phyloP scores from a whole-genome alignment of 92 coral and sea anemone species.

The Zoanthus solanderi region DNA sequence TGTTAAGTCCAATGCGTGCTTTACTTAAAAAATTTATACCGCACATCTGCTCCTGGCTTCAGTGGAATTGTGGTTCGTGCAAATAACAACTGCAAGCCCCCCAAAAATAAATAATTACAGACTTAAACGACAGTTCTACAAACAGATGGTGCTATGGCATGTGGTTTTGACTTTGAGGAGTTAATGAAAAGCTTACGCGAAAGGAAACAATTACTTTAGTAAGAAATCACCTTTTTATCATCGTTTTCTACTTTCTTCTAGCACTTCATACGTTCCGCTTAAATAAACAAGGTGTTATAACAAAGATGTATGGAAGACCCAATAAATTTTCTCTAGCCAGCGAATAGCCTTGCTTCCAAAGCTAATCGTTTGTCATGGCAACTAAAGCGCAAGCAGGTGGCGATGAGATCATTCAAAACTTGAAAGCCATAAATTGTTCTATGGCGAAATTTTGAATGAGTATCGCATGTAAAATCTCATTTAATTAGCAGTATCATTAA shows the following conservation, averaged over 20 bases:
- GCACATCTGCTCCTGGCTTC: slow-evolving; percentile 33
- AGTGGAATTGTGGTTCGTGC: slow-evolving; percentile 15
- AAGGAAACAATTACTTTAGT: slow-evolving; percentile 4
- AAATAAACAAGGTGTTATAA: neutral
- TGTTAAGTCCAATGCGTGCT: neutral
- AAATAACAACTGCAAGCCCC: neutral
- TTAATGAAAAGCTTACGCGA: slow-evolving; percentile 23
- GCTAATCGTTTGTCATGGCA: neutral
- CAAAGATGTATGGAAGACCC: slow-evolving; percentile 1
- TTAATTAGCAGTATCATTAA: slow-evolving; percentile 17
- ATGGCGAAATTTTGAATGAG: neutral
- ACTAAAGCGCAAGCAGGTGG: slow-evolving; percentile 33
- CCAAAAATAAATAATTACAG: slow-evolving; percentile 33
- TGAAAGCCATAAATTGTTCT: slow-evolving; percentile 33
- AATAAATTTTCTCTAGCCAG: neutral
- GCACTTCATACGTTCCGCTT: slow-evolving; percentile 36
- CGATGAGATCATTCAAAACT: slow-evolving; percentile 33
- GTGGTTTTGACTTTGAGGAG: slow-evolving; percentile 32
- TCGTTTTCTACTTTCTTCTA: slow-evolving; percentile 17
- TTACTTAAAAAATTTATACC: neutral
- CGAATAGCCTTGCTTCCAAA: slow-evolving; percentile 11
- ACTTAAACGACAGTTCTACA: slow-evolving; percentile 6
- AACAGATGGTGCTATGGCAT: slow-evolving; percentile 39
- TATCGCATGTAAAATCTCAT: slow-evolving; percentile 38
- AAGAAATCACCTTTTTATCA: slow-evolving; percentile 51